Base-by-base conservation (phyloP, 2,888 invertebrate species). In the Drosophila gaucha region DNA sequence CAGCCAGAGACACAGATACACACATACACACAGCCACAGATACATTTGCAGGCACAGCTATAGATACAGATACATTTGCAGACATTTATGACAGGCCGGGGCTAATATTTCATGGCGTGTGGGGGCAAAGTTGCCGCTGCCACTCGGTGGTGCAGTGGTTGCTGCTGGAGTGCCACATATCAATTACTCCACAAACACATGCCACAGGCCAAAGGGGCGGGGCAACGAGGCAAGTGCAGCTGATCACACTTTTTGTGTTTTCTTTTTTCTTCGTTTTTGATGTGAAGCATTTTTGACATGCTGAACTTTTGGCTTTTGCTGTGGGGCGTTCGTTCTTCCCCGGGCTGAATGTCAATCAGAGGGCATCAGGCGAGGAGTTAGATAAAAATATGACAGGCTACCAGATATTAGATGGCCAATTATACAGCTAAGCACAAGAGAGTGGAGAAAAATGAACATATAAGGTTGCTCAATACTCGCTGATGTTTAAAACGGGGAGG, bases 101-200 rank as follows among this genome's bases (percentile, higher is more conserved):
- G 83, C 83, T 78, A 88, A 88, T 88, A 84, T 80, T 77, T 74
- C 82, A 84, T 73, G 64, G 71, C 63, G 67, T 78, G 67, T 68
- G 79, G 77, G 62, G 78, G 52, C 67, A 70, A 58, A 66, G 78
- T 52, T 64, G 63, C 57, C 26, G 49, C 47, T 67, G 58, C 24
- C 9, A 8, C 41, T 50, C 56, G 55, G 52, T 59, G 66, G 50
- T 58, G 72, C 51, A 49, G 64, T 55, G 67, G 47, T 67, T 65
- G 33, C 39, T 30, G 51, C 30, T 10, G 38, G 51, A 39, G 90
- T 89, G 87, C 86, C 87, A 41, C 41, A 87, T 90, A 90, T 90
- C 90, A 90, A 90, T 90, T 90, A 90, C 90, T 86, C 72, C 74
- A 83, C 84, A 90, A 90, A 90, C 89, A 90, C 84, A 90, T 83